These are phyloP conservation scores for Odontesthes bonariensis DNA, from an alignment of 2,113 vertebrate species.

Conservation along the genomic window DNA sequence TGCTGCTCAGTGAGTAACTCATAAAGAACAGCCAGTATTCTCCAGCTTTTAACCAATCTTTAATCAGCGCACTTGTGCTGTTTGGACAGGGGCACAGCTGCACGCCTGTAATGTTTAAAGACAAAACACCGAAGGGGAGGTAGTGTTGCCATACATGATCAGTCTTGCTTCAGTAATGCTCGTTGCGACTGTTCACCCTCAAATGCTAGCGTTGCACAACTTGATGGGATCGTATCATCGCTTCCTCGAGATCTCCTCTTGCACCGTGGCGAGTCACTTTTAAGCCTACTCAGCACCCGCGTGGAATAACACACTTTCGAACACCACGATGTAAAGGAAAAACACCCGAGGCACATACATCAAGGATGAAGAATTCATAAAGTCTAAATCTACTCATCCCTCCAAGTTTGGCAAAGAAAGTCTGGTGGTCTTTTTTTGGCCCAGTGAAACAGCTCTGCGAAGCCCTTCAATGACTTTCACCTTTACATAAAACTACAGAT, in stretches of 20 bases:
- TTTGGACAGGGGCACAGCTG: constrained; percentile 5
- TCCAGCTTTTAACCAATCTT: constrained; percentile 14
- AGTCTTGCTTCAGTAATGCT: constrained; percentile 11
- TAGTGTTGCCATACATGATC: neutral
- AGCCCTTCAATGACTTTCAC: too few relatives aligned
- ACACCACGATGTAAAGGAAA: neutral
- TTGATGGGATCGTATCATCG: neutral
- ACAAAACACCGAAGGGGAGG: neutral
- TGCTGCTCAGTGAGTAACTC: constrained; percentile 4
- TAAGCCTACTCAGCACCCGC: neutral
- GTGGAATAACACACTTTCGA: neutral
- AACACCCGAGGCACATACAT: neutral
- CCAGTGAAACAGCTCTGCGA: too few relatives aligned
- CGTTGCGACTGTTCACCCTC: neutral
- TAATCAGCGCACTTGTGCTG: constrained; percentile 6
- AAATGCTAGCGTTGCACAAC: neutral
- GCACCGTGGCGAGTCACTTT: neutral
- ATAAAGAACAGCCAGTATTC: constrained; percentile 3
- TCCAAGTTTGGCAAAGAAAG: too few relatives aligned
- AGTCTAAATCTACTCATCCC: too few relatives aligned
- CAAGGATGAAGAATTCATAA: too few relatives aligned
- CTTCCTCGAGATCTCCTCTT: too few relatives aligned
- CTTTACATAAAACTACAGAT: too few relatives aligned
- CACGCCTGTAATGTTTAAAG: constrained; percentile 2
- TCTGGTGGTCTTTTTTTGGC: too few relatives aligned